Conservation (phyloP, 2,888 invertebrate genomes). For the Catocala fraxini region DNA sequence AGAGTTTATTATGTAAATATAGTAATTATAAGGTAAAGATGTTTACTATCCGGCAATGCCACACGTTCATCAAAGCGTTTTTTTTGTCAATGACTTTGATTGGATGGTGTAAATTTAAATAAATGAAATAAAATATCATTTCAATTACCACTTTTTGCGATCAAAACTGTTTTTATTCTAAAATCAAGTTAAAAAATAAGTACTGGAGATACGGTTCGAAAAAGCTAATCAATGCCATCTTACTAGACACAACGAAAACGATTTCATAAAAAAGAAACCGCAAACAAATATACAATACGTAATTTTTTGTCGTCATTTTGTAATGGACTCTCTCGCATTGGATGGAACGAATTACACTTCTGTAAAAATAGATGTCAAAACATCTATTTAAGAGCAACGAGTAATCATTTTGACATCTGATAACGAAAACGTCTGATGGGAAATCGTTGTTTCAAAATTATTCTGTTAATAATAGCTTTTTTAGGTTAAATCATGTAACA, state of each 20-base stretch:
- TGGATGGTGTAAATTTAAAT: background rate
- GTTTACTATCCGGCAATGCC: background rate
- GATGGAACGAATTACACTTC: conserved; percentile 36
- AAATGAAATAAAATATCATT: background rate
- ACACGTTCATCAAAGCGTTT: background rate
- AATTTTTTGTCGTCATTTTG: conserved; percentile 36
- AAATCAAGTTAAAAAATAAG: no score
- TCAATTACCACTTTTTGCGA: background rate
- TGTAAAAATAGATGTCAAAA: conserved; percentile 11
- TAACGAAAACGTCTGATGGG: background rate
- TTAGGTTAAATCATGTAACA: conserved; percentile 1
- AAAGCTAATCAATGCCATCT: conserved; percentile 3
- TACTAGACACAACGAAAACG: background rate
- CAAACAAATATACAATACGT: conserved; percentile 18
- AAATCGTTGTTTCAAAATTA: conserved; percentile 5
- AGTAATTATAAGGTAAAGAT: background rate
- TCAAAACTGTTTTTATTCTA: no score
- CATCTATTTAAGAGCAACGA: conserved; percentile 3
- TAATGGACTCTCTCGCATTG: conserved; percentile 17
- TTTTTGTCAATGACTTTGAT: background rate
- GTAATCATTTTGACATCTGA: background rate
- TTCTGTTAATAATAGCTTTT: conserved; percentile 1
- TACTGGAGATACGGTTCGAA: background rate
- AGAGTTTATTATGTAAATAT: background rate
- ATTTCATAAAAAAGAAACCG: conserved; percentile 9